A percentile compares a stretch with the other conserved stretches of the same genome.
Evolutionary conservation across 2,113 vertebrate species (phyloP).

Genomic region (Pteropus alecto): DNA sequence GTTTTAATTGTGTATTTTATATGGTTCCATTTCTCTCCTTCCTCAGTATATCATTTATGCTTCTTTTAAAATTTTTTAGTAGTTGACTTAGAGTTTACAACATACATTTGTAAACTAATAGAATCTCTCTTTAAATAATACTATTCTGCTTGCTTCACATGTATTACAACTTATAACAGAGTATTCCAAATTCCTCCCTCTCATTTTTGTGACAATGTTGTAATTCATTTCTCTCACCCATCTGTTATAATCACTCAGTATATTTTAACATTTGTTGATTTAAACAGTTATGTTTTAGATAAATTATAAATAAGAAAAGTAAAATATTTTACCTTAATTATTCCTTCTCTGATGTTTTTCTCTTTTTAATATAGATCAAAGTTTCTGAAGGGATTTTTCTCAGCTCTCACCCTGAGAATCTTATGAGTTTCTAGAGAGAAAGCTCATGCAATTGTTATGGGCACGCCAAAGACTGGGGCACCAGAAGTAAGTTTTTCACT

Average conservation of each 20-base stretch:
- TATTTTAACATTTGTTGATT: background rate
- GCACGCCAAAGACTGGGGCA: background rate
- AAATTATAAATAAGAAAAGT: background rate
- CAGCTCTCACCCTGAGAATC: background rate
- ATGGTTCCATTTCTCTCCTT: background rate
- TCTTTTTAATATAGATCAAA: background rate
- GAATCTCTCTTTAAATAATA: background rate
- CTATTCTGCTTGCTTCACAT: background rate
- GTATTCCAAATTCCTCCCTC: background rate
- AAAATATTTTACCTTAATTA: background rate
- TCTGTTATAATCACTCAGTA: background rate
- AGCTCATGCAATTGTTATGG: background rate
- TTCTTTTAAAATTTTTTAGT: background rate
- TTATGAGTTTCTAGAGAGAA: background rate
- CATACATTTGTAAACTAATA: background rate
- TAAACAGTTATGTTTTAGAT: background rate
- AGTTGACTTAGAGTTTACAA: background rate
- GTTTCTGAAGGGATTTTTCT: background rate
- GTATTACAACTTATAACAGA: background rate
- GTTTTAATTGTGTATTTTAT: background rate
- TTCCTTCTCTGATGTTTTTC: background rate
- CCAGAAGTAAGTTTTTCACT: background rate
- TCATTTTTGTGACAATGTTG: background rate
- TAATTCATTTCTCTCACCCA: background rate
- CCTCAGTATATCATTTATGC: background rate